Percentiles rank a stretch among this genome's conserved stretches.
phyloP scores from a whole-genome alignment of 2,888 invertebrate species.

The Villa cingulata region DNA sequence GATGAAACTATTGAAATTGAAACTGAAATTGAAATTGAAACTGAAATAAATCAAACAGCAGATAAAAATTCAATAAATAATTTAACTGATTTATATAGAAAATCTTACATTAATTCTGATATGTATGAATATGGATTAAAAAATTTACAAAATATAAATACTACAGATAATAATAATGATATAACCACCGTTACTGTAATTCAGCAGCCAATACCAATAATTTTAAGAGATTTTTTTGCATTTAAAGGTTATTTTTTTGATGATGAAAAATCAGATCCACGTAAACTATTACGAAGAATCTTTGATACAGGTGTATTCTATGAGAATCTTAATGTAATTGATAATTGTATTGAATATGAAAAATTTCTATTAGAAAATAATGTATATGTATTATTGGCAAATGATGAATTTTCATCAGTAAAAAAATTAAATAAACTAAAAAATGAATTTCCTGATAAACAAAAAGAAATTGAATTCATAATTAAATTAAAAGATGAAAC shows the following conservation, averaged over 20 bases:
- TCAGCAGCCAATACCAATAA: constrained; percentile 18
- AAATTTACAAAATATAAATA: constrained; percentile 13
- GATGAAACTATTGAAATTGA: too few relatives aligned
- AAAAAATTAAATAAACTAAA: constrained; percentile 21
- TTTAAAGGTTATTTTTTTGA: constrained; percentile 46
- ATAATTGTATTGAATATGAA: constrained; percentile 16
- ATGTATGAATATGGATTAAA: constrained; percentile 29
- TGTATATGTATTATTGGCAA: constrained; percentile 22
- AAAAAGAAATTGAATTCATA: constrained; percentile 6
- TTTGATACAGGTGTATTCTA: constrained; percentile 38
- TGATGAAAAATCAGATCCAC: constrained; percentile 43
- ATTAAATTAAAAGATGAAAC: constrained; percentile 4
- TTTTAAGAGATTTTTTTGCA: constrained; percentile 27
- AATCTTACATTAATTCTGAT: constrained; percentile 22
- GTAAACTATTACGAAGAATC: constrained; percentile 45
- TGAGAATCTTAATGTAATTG: constrained; percentile 18
- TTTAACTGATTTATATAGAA: background rate
- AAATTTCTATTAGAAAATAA: constrained; percentile 21
- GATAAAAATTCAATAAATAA: background rate
- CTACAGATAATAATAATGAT: background rate
- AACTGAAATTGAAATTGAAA: too few relatives aligned
- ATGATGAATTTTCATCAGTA: constrained; percentile 22
- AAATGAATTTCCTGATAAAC: background rate
- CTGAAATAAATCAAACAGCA: too few relatives aligned
- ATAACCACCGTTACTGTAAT: too few relatives aligned